Evolutionary conservation across 2,113 vertebrate genomes (phyloP), one percentile per base, ranked within the genome.

Genomic region (Tauraco erythrolophus): DNA sequence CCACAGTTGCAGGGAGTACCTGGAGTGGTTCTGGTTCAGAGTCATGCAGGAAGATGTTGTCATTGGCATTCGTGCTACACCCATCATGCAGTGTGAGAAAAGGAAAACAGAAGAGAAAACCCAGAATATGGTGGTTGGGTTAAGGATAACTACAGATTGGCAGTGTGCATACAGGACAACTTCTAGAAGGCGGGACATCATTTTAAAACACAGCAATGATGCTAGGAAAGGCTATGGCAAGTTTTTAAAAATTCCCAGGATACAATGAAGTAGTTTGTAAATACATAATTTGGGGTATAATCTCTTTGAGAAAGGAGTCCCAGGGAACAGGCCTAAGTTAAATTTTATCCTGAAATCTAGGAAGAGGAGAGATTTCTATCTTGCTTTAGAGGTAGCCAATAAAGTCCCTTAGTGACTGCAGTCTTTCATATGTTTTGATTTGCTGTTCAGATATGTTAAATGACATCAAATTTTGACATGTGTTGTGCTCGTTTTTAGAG

Each of bases 401-500:
- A n/a, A 93, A 86, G 56, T 75, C 48, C 48, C 35, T 13, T 6
- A 50, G 80, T 41, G 69, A 50, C 39, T 76, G 51, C 41, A 92
- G 66, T 23, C 72, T 91, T 87, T 79, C 35, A 14, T 25, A n/a
- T 37, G 45, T 75, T 89, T 75, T 31, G 28, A 19, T 3, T 79
- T 84, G 9, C 72, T 72, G 48, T 84, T 87, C 80, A 54, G 65
- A 50, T 79, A 33, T 12, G 31, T 94, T 82, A 81, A 90, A 83
- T 84, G 80, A 54, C 69, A 71, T 87, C 33, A 69, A 8, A 87
- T 77, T 76, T 89, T 89, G 88, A 66, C 53, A 76, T 79, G 45
- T 81, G 72, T 89, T n/a, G 2, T 82, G 69, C 64, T 79, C 61
- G 45, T 84, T 81, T 95, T 97, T 76, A 76, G 80, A 82, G 82